Evolutionary conservation across 2,888 invertebrate genomes (phyloP).

Genomic region (Arrhopalites spinosus): DNA sequence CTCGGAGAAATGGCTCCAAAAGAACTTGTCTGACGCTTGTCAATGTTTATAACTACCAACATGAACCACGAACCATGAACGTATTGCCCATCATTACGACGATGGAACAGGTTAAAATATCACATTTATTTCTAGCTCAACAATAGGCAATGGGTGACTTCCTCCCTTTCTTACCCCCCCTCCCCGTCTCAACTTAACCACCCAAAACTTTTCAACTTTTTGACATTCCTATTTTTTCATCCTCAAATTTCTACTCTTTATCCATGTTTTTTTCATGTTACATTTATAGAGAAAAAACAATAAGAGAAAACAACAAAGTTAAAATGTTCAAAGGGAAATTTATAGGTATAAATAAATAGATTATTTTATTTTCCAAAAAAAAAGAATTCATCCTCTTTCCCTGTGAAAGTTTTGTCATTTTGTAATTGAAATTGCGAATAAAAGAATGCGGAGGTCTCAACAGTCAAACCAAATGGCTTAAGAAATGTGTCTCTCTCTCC

Average conservation of each 20-base stretch:
- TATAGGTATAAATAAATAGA: not conserved
- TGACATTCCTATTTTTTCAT: slow-evolving; percentile 9
- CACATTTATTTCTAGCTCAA: slow-evolving; percentile 16
- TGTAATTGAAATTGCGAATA: too few species aligned
- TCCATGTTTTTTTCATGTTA: not conserved
- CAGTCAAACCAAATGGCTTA: not conserved
- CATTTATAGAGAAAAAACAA: not conserved
- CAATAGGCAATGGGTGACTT: not conserved
- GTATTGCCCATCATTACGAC: slow-evolving; percentile 39
- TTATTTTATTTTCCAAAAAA: not conserved
- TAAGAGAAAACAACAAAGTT: not conserved
- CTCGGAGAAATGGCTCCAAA: too few species aligned
- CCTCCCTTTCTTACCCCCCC: not conserved
- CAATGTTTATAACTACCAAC: slow-evolving; percentile 42
- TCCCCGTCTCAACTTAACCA: not conserved
- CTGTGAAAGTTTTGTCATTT: not conserved
- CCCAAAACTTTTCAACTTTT: slow-evolving; percentile 28
- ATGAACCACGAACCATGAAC: too few species aligned
- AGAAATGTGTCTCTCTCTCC: not conserved
- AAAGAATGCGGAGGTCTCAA: too few species aligned
- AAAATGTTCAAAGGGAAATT: not conserved
- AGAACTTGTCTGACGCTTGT: slow-evolving; percentile 29
- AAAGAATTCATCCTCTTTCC: too few species aligned
- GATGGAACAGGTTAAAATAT: slow-evolving; percentile 26
- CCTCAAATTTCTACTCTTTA: slow-evolving; percentile 4